Percentiles rank a stretch among this genome's conserved stretches.
Conservation (phyloP, 2,797 vertebrate genomes). For the Lagorchestes hirsutus region DNA sequence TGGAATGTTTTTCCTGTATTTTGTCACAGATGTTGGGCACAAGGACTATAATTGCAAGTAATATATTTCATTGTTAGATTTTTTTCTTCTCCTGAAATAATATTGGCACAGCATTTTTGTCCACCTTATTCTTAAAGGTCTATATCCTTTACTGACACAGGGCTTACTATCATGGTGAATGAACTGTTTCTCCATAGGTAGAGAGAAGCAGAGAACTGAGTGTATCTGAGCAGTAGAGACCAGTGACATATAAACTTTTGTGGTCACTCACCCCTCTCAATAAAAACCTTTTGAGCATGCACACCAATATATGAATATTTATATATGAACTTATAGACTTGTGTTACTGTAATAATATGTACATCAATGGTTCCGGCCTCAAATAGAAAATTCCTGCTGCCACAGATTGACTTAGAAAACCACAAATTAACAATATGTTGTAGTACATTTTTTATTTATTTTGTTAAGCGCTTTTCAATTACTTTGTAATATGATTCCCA, state of each 20-base stretch:
- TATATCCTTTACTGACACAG: slow-evolving; percentile 67
- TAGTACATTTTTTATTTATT: neutral
- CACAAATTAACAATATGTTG: neutral
- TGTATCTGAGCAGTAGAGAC: neutral
- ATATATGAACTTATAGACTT: neutral
- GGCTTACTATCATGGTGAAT: slow-evolving; percentile 60
- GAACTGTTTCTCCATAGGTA: neutral
- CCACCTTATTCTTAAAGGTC: slow-evolving; percentile 69
- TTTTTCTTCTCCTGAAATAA: slow-evolving; percentile 82
- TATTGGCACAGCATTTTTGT: slow-evolving; percentile 76
- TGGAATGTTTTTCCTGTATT: slow-evolving; percentile 88
- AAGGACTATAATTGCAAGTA: slow-evolving; percentile 86
- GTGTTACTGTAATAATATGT: neutral
- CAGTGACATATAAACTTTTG: neutral
- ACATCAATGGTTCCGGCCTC: neutral
- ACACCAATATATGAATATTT: neutral
- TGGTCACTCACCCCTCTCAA: neutral
- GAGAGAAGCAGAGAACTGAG: neutral
- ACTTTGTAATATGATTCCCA: neutral
- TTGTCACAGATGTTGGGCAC: slow-evolving; percentile 86
- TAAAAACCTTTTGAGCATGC: neutral
- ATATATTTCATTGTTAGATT: slow-evolving; percentile 87
- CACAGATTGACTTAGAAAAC: neutral
- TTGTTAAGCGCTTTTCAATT: neutral
- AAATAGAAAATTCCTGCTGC: neutral